Evolutionary conservation across 1,140 invertebrate species (phyloP).

Genomic region (Philopotamus ludificatus): DNA sequence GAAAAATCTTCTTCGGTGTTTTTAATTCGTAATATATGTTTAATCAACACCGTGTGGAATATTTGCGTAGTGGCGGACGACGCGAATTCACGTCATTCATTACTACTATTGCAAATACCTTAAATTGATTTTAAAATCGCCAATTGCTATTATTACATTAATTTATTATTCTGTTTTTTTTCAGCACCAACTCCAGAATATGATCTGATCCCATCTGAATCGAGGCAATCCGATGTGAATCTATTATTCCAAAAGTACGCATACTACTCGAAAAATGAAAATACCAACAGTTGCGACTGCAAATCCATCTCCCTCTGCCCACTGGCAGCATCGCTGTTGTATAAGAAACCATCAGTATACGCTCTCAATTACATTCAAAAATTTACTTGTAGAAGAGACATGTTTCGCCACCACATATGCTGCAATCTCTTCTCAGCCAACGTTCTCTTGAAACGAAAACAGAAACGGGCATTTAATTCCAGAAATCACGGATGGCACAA

Average conservation of each 20-base stretch:
- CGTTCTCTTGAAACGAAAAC: slow-evolving; percentile 20
- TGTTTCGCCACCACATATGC: slow-evolving; percentile 28
- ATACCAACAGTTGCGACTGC: slow-evolving; percentile 19
- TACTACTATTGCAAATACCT: no score
- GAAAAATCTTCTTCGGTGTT: no score
- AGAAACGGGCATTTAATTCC: slow-evolving; percentile 32
- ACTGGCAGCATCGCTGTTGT: slow-evolving; percentile 17
- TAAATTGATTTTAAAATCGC: no score
- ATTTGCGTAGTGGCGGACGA: no score
- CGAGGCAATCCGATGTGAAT: not conserved
- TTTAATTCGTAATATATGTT: no score
- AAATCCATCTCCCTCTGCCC: slow-evolving; percentile 26
- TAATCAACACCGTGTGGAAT: no score
- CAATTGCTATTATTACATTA: no score
- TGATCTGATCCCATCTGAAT: not conserved
- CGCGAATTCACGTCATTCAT: no score
- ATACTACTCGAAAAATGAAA: not conserved
- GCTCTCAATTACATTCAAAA: slow-evolving; percentile 26
- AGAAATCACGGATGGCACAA: slow-evolving; percentile 18
- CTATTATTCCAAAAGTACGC: not conserved
- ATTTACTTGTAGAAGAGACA: slow-evolving; percentile 28
- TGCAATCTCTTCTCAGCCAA: slow-evolving; percentile 27
- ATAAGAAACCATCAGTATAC: slow-evolving; percentile 4
- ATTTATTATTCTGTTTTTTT: no score
- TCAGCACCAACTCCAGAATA: not conserved